Conservation (phyloP, 2,113 vertebrate genomes). For the Raphicerus campestris region DNA sequence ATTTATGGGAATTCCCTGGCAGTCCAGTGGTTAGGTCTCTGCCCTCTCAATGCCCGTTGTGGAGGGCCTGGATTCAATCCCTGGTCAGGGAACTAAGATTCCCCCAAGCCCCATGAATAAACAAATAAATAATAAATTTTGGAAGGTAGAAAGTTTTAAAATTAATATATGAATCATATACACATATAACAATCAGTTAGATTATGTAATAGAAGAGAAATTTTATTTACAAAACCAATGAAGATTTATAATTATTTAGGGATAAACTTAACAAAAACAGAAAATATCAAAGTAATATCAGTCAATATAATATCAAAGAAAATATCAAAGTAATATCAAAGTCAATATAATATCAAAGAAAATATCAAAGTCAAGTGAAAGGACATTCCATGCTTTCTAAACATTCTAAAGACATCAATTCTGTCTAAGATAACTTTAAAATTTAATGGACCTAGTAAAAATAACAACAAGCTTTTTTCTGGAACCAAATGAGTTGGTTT, state of each 20-base stretch:
- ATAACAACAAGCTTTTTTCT: not conserved
- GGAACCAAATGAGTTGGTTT: not conserved
- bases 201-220: not conserved
- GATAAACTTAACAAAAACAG: not conserved
- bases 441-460: not conserved
- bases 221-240: not conserved
- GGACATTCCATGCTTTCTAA: not conserved
- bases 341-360: too few relatives aligned
- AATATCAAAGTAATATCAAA: too few relatives aligned
- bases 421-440: not conserved
- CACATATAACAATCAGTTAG: not conserved
- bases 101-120: not conserved
- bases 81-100: not conserved
- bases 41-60: not conserved
- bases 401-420: not conserved
- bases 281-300: too few relatives aligned
- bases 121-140: not conserved
- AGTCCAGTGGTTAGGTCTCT: not conserved
- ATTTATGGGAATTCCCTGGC: not conserved
- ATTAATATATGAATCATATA: not conserved
- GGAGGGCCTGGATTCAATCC: not conserved
- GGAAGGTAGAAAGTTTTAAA: not conserved
- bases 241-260: not conserved
- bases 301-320: too few relatives aligned
- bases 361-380: not conserved